Evolutionary conservation across 1,140 invertebrate species (phyloP).

Genomic region (Hyles euphorbiae): DNA sequence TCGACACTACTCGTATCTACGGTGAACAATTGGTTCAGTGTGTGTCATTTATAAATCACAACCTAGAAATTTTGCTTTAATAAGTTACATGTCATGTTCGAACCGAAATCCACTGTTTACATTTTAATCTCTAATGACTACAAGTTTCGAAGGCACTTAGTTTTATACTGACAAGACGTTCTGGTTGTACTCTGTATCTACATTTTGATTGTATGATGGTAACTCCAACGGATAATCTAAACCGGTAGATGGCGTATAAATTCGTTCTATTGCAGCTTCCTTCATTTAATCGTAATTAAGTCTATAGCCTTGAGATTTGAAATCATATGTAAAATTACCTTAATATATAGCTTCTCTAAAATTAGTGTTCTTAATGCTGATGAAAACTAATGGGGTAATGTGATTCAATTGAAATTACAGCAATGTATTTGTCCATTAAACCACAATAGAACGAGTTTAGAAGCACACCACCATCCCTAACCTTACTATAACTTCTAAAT

Average conservation of each 20-base stretch:
- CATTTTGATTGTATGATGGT: slow-evolving; percentile 72
- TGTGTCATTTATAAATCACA: slow-evolving; percentile 36
- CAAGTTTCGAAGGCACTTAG: slow-evolving; percentile 69
- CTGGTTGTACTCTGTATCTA: slow-evolving; percentile 67
- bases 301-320: too few relatives aligned
- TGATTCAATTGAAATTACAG: too few relatives aligned
- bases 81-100: slow-evolving; percentile 39
- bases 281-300: too few relatives aligned
- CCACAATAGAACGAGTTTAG: slow-evolving; percentile 15
- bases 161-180: slow-evolving; percentile 64
- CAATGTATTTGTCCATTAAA: neutral
- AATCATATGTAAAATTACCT: too few relatives aligned
- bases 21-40: neutral
- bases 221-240: slow-evolving; percentile 59
- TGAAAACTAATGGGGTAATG: too few relatives aligned
- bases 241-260: slow-evolving; percentile 23
- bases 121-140: slow-evolving; percentile 72
- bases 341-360: too few relatives aligned
- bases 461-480: slow-evolving; percentile 34
- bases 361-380: too few relatives aligned
- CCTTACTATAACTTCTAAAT: slow-evolving; percentile 62
- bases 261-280: slow-evolving; percentile 16
- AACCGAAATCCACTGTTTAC: slow-evolving; percentile 32
- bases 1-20: slow-evolving; percentile 3
- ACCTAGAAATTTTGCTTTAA: slow-evolving; percentile 51